Conservation (phyloP, 2,797 vertebrate species). For the Luscinia megarhynchos region DNA sequence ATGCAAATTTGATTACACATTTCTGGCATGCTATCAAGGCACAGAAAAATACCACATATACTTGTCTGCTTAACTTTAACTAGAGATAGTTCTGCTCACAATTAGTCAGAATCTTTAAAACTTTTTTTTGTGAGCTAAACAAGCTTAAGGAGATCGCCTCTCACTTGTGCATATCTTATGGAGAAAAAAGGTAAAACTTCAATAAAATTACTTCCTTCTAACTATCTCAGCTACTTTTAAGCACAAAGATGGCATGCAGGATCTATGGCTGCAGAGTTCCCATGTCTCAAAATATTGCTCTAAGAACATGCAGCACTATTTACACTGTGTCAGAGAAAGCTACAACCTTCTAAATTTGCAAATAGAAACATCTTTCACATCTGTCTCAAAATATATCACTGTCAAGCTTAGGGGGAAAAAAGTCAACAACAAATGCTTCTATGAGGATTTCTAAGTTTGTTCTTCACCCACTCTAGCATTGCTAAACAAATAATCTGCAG, state of each 20-base stretch:
- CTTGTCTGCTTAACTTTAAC: background rate
- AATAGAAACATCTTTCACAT: background rate
- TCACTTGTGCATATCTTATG: background rate
- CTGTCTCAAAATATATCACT: background rate
- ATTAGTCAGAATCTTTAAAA: background rate
- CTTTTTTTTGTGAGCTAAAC: background rate
- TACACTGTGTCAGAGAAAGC: background rate
- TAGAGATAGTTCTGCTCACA: background rate
- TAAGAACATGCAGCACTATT: background rate
- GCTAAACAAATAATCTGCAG: background rate
- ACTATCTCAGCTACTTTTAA: background rate
- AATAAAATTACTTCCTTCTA: background rate
- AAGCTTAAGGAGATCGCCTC: background rate
- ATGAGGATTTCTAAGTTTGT: background rate
- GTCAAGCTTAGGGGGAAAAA: background rate
- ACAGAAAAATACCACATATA: conserved; percentile 8
- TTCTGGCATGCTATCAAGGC: conserved; percentile 20
- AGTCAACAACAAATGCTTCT: background rate
- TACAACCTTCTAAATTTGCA: background rate
- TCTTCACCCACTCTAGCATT: background rate
- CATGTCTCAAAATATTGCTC: background rate
- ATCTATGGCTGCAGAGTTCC: background rate
- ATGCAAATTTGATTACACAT: conserved; percentile 25
- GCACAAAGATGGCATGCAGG: background rate
- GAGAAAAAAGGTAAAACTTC: background rate